A percentile compares a stretch with the other conserved stretches of the same genome.
These are phyloP conservation scores for Cylloceria caligata DNA, from an alignment of 2,888 invertebrate genomes.

Conservation along the genomic window DNA sequence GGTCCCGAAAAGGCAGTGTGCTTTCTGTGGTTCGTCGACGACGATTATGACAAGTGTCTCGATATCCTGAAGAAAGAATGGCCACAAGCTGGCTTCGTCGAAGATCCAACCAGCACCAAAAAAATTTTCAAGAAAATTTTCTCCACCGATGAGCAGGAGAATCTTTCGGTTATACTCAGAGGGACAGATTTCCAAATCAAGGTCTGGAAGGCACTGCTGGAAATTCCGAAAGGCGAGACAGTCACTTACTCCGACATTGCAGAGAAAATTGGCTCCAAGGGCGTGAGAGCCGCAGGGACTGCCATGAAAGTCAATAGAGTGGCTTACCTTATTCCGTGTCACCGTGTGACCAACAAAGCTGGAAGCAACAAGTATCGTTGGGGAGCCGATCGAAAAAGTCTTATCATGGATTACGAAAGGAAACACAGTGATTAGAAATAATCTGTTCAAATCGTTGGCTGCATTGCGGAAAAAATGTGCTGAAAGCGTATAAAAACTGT, in stretches of 20 bases:
- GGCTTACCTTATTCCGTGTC: constrained; percentile 79
- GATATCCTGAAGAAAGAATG: constrained; percentile 70
- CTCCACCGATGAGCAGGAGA: constrained; percentile 14
- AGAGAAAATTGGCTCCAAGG: constrained; percentile 73
- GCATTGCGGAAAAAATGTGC: too few species aligned
- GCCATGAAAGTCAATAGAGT: constrained; percentile 78
- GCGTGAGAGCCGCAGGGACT: constrained; percentile 76
- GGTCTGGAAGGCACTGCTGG: constrained; percentile 77
- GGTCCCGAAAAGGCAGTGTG: constrained; percentile 71
- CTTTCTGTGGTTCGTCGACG: constrained; percentile 73
- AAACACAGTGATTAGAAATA: not conserved
- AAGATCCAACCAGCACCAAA: constrained; percentile 62
- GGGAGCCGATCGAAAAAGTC: constrained; percentile 73
- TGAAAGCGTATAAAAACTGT: too few species aligned
- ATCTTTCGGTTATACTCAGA: constrained; percentile 71
- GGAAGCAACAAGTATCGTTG: constrained; percentile 76
- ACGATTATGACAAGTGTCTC: constrained; percentile 67
- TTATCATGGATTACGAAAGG: constrained; percentile 74
- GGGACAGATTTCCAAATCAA: constrained; percentile 80
- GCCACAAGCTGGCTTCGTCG: constrained; percentile 68
- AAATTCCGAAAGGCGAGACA: constrained; percentile 73
- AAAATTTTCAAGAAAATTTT: constrained; percentile 69
- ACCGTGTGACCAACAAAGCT: constrained; percentile 77
- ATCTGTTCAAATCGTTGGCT: not conserved
- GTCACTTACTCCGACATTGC: constrained; percentile 77